Base-by-base conservation (phyloP, 2,888 invertebrate genomes). In the Hoplodrina blanda region DNA sequence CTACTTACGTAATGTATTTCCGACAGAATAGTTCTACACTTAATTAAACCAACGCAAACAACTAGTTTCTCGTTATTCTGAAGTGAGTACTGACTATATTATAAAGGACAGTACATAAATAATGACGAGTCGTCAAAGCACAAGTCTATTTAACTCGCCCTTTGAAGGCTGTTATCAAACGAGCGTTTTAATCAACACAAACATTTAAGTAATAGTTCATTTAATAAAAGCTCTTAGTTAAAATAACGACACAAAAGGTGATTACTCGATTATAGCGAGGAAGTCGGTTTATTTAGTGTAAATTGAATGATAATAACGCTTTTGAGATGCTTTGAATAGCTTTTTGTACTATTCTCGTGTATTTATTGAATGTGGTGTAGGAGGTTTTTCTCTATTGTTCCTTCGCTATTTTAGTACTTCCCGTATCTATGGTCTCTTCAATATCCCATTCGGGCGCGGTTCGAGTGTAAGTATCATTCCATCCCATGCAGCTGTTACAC, bases 401-500 rank as follows among this genome's bases (percentile, higher is more conserved):
- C 83, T 88, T 80, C 82, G 79, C 81, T 88, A 89, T 86, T 85
- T 76, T 84, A 83, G 85, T 85, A 84, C 89, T 91, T 89, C 90
- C 90, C 88, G 89, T 88, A 88, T 85, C 86, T 86, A 83, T 81
- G 78, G 85, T 87, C 87, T 89, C 85, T 91, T 91, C 89, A 91
- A 93, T 92, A 89, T 90, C 89, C 88, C 89, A 91, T 91, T 87
- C 76, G 78, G 82, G 82, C 83, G 89, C 85, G 83, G 89, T 90
- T 86, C 86, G 87, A 90, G 86, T 88, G 88, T 89, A 78, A 76
- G 88, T 90, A 93, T 92, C 91, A 91, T 93, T 93, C 92, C 90
- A 89, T 88, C 84, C 87, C 91, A 91, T 91, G 91, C 94, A 94
- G 94, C 93, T 94, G 95, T 94, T 94, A 94, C 95, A 89, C 82